Evolutionary conservation across 2,113 vertebrate genomes (phyloP).

Genomic region (Barbus barbus): DNA sequence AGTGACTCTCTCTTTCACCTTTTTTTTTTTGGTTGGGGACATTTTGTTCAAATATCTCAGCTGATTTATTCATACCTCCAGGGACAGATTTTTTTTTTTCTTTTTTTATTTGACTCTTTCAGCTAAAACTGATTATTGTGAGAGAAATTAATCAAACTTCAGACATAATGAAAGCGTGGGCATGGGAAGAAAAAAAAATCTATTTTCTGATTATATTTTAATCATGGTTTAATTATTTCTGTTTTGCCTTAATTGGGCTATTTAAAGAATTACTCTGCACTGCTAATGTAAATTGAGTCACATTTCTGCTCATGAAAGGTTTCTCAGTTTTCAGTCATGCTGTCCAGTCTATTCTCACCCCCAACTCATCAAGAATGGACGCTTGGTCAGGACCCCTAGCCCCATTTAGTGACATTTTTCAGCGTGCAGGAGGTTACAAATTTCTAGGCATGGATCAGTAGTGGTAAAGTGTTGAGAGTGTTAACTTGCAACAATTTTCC

Average conservation of each 20-base stretch:
- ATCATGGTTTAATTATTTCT: constrained; percentile 30
- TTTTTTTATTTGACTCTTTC: neutral
- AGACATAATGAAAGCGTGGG: neutral
- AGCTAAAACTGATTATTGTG: constrained; percentile 10
- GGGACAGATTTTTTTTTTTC: neutral
- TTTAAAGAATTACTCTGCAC: neutral
- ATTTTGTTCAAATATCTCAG: neutral
- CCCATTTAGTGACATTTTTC: neutral
- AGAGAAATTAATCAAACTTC: constrained; percentile 7
- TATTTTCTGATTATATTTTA: constrained; percentile 16
- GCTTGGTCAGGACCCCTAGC: neutral
- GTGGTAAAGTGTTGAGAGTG: neutral
- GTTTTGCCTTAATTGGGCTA: constrained; percentile 15
- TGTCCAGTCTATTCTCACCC: neutral
- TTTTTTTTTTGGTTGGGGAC: neutral
- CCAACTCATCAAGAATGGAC: neutral
- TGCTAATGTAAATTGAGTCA: neutral
- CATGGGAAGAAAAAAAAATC: neutral
- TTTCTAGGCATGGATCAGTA: neutral
- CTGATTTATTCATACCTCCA: neutral
- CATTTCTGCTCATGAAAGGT: neutral
- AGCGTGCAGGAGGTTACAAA: neutral
- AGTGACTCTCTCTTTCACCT: neutral
- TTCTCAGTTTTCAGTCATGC: neutral
- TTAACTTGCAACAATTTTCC: neutral